Evolutionary conservation across 2,113 vertebrate species (phyloP), one percentile per base, ranked within the genome.

Genomic region (Anoura caudifer): DNA sequence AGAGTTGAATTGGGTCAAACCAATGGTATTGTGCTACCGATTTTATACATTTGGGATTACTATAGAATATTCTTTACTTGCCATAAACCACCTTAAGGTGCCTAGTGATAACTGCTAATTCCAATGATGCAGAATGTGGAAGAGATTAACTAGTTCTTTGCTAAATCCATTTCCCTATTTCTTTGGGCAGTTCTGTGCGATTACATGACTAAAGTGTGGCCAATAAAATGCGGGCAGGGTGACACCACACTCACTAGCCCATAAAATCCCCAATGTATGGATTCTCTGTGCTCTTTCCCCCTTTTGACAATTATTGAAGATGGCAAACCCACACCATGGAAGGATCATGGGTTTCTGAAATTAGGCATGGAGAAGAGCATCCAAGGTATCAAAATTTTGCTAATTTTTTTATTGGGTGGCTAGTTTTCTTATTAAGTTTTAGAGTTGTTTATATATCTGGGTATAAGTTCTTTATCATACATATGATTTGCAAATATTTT

Each of bases 401-500:
- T 33, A 67, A 17, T 56, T 56, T 15, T 59, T 91, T 87, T 45
- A 77, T 31, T 88, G 43, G 43, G 76, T 91, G 13, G 41, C 41
- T 91, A 41, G 22, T 81, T 86, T 90, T 77, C 70, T 70, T 70
- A 73, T 61, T 81, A 77, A 90, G 2, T 67, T 72, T 90, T 47
- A 67, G 41, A 83, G 41, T 54, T 77, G 31, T 41, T 80, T 17
- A 50, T 28, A 81, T 67, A 45, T 67, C 72, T 80, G 36, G 26
- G 73, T 76, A 76, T 5, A 43, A 86, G 41, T 79, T 63, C 81
- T 72, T 72, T 63, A 85, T 87, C 24, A 59, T 50, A 75, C 26
- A 83, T n/a, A 65, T 77, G 61, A 77, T 45, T 28, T 96, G 24
- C 3, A 91, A 77, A 86, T 90, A 75, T 94, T 75, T 87, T 59